Base-by-base conservation (phyloP, 2,888 invertebrate genomes). In the Pterostichus niger region DNA sequence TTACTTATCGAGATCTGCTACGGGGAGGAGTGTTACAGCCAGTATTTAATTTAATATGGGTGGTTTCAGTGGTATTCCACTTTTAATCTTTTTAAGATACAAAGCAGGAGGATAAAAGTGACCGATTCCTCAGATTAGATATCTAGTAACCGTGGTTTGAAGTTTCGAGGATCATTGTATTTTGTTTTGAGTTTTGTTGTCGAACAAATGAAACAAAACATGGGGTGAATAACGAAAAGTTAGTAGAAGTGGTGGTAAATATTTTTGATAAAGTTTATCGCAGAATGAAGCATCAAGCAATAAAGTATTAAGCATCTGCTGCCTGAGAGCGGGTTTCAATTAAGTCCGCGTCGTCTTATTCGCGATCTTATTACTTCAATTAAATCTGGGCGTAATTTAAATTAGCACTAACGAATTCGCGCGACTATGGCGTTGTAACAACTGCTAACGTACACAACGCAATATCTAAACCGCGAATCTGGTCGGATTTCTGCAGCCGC, bases 381-480 rank as follows among this genome's bases (percentile, higher is more conserved):
- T 83, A 83, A 83, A 83, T 83, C 83, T 77, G 77, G 68, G 68
- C 76, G 83, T 83, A 83, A 83, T 83, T 83, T 83, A 83, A 83
- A 83, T 83, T 83, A 83, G 83, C 83, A 83, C 64, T 83, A 83
- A 83, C 83, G 83, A 83, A 83, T 83, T 83, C 83, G 64, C 49
- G 83, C 59, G 76, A 83, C 81, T 82, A 76, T 77, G 49, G 68
- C 83, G 35, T 77, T 77, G 83, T 83, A 82, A 83, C 79, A 82
- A 82, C 79, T 79, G 84, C 71, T 84, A 85, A 84, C 73, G 82
- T 84, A 85, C 79, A 84, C 79, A 84, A 84, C 68, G 84, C 84
- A 85, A 85, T 85, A 85, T 85, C 84, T 54, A 85, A 83, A 86
- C 86, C 86, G 84, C 87, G 86, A 85, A 85, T 85, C 85, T 86